Evolutionary conservation across 2,888 invertebrate species (phyloP).

Genomic region (Tolmerus cingulatus): DNA sequence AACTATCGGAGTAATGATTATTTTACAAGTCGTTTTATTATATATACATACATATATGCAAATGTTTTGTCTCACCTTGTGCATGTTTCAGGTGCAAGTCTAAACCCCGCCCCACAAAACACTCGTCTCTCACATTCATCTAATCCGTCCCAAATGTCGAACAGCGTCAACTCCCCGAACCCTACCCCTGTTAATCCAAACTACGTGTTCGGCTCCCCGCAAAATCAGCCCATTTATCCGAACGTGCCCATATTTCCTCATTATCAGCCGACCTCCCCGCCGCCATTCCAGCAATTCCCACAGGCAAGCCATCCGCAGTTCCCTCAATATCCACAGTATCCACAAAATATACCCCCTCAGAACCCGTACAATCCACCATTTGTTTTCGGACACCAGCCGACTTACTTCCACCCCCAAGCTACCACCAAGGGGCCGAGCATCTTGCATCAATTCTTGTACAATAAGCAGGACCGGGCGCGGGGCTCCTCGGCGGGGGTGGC

Average conservation of each 20-base stretch:
- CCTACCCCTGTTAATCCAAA: conserved; percentile 59
- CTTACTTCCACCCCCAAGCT: conserved; percentile 57
- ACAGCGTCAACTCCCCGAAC: conserved; percentile 42
- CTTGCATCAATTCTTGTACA: conserved; percentile 53
- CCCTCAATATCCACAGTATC: conserved; percentile 59
- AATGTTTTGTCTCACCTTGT: conserved; percentile 38
- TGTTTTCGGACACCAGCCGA: conserved; percentile 61
- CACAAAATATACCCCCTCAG: conserved; percentile 57
- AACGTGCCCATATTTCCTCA: conserved; percentile 62
- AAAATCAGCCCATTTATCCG: conserved; percentile 59
- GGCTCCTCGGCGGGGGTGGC: conserved; percentile 52
- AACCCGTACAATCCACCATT: conserved; percentile 62
- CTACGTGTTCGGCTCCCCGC: conserved; percentile 62
- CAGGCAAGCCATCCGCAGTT: conserved; percentile 63
- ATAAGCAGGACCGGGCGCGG: conserved; percentile 52
- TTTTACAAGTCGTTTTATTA: neutral
- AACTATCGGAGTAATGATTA: neutral
- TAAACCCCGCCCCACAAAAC: conserved; percentile 62
- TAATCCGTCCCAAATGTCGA: conserved; percentile 64
- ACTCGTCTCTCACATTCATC: conserved; percentile 52
- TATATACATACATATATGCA: neutral
- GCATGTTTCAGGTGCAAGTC: conserved; percentile 63
- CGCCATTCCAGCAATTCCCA: conserved; percentile 62
- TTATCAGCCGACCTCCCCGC: conserved; percentile 60
- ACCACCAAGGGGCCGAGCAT: conserved; percentile 61